Base-by-base conservation (phyloP, 1,140 invertebrate genomes). In the Drosophila orena region DNA sequence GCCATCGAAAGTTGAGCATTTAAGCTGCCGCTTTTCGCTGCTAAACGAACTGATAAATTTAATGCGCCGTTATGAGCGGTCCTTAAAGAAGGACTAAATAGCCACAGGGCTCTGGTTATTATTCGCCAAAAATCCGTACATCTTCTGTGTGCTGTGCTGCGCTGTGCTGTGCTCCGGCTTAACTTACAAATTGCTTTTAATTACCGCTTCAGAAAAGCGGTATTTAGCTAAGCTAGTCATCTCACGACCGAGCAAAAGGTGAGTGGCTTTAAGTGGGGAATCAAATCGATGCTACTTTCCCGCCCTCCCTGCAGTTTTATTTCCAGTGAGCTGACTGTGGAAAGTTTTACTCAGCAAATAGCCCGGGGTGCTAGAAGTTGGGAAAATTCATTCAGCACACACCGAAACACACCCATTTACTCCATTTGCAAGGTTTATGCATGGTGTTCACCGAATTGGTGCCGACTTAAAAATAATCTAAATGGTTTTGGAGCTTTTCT, bases 21-120 rank as follows among this genome's bases (percentile, higher is more conserved):
- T 74, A 74, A 74, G 59, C 53, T 47, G 69, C 30, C 47, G 15
- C 53, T 65, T 58, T 22, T 62, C 43, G 46, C 57, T 57, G 72
- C 56, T 66, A 57, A 75, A 75, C 72, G 59, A 66, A 76, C 72
- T 76, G 71, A 66, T 76, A 76, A 76, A 76, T 76, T 76, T 66
- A 76, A 76, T 76, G 60, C 60, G 24, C 24, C 38, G 61, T 75
- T 74, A 62, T 74, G 46, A n/a, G 24, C 38, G 15, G 24, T 65
- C 58, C 59, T 14, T 27, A 20, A 3, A 42, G 8, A 24, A 3
- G n/a, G 44, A 40, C 62, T 60, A 47, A 62, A 62, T 44, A 62
- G 57, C 43, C 57, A 0, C 37, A 12, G 47, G 60, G 30, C 30
- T 35, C 17, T 50, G 35, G 35, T 34, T 50, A 52, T 68, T 49